These are phyloP conservation scores for Potamarius usumacintae DNA, from an alignment of 2,113 vertebrate genomes.

Conservation along the genomic window DNA sequence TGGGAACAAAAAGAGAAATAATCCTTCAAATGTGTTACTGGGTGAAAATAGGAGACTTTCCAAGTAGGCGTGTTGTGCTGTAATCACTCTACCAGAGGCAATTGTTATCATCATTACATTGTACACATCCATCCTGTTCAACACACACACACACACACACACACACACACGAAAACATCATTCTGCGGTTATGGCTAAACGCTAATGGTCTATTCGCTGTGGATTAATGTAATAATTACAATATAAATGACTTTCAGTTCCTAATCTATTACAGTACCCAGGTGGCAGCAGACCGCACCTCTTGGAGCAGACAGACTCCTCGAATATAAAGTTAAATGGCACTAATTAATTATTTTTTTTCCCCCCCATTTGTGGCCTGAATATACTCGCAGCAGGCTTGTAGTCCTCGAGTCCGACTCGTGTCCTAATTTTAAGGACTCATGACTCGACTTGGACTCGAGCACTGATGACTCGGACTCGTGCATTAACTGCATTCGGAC, in stretches of 20 bases:
- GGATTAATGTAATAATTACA: conserved; percentile 15
- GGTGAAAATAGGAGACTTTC: background rate
- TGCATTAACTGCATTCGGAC: too few relatives aligned
- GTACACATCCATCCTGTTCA: conserved; percentile 7
- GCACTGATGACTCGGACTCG: too few relatives aligned
- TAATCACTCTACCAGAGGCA: conserved; percentile 15
- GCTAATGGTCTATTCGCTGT: background rate
- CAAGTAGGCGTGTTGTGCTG: background rate
- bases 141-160: conserved; percentile 2
- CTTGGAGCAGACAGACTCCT: background rate
- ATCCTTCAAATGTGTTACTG: conserved; percentile 31
- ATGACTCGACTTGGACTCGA: too few relatives aligned
- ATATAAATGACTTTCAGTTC: conserved; percentile 2
- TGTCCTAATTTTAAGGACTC: too few relatives aligned
- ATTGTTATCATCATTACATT: conserved; percentile 26
- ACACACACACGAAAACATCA: conserved; percentile 16
- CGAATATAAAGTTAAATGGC: conserved; percentile 5
- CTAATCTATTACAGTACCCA: background rate
- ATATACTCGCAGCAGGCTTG: background rate
- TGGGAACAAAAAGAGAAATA: conserved; percentile 13
- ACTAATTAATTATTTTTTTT: background rate
- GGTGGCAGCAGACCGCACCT: background rate
- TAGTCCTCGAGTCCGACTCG: too few relatives aligned
- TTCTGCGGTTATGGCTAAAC: background rate
- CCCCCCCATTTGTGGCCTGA: background rate